Conservation (phyloP, 2,113 vertebrate genomes). For the Cebus imitator region DNA sequence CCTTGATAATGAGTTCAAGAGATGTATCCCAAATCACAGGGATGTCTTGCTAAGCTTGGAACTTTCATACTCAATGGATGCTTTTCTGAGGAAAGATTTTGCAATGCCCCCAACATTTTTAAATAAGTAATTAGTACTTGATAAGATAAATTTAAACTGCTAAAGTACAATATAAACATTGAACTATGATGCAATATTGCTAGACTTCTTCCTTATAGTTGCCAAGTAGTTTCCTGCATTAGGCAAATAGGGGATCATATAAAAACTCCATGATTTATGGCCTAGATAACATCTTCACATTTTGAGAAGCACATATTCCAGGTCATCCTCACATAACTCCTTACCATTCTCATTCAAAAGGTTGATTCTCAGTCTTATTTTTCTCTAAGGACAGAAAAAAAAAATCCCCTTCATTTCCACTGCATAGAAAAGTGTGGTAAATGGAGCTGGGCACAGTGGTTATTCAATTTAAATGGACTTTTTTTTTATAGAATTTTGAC, state of each 20-base stretch:
- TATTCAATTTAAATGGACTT: background rate
- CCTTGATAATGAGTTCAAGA: background rate
- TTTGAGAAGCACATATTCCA: slow-evolving; percentile 48
- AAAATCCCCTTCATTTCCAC: background rate
- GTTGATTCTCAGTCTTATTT: background rate
- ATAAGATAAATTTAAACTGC: slow-evolving; percentile 27
- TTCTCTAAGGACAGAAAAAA: background rate
- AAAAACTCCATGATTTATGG: slow-evolving; percentile 1
- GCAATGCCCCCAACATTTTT: background rate
- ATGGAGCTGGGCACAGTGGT: background rate
- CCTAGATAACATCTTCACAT: slow-evolving; percentile 19
- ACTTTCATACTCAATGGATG: background rate
- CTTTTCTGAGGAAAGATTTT: slow-evolving; percentile 40
- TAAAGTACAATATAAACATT: background rate
- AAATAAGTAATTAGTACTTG: slow-evolving; percentile 47
- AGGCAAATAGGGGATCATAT: slow-evolving; percentile 1
- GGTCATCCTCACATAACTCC: background rate
- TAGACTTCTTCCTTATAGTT: background rate
- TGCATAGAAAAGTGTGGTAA: background rate
- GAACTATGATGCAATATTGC: background rate
- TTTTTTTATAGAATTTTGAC: background rate
- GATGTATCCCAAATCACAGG: background rate
- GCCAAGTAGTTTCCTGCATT: slow-evolving; percentile 49
- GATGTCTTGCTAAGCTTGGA: background rate
- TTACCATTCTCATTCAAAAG: background rate